Conservation (phyloP, 1,140 invertebrate genomes). For the Papilio machaon region DNA sequence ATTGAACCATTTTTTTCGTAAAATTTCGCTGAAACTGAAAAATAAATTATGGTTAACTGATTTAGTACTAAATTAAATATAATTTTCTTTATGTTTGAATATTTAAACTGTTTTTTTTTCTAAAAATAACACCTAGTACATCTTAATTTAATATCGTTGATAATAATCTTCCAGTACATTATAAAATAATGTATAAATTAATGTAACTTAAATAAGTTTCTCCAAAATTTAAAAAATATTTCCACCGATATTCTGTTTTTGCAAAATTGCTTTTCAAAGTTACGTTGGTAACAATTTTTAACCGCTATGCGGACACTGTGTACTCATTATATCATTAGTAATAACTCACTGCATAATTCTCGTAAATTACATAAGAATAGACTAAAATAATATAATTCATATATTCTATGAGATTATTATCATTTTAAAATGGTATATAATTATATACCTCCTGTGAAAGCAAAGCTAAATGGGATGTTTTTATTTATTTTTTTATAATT, state of each 20-base stretch:
- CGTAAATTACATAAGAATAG: not conserved
- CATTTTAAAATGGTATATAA: too few relatives aligned
- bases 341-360: slow-evolving; percentile 1
- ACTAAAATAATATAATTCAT: not conserved
- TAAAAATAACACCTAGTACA: not conserved
- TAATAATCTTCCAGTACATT: not conserved
- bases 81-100: not conserved
- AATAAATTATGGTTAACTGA: not conserved
- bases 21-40: not conserved
- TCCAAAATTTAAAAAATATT: not conserved
- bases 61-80: not conserved
- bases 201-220: too few relatives aligned
- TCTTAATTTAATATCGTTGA: not conserved
- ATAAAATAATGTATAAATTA: not conserved
- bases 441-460: not conserved
- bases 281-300: not conserved
- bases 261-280: not conserved
- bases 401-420: too few relatives aligned
- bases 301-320: not conserved
- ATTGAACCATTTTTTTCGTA: not conserved
- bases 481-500: too few relatives aligned
- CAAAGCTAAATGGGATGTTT: not conserved
- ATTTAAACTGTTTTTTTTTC: too few relatives aligned
- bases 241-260: not conserved
- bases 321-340: not conserved